These are phyloP conservation scores for Herpetotheres cachinnans DNA, from an alignment of 2,113 vertebrate species.

Conservation along the genomic window DNA sequence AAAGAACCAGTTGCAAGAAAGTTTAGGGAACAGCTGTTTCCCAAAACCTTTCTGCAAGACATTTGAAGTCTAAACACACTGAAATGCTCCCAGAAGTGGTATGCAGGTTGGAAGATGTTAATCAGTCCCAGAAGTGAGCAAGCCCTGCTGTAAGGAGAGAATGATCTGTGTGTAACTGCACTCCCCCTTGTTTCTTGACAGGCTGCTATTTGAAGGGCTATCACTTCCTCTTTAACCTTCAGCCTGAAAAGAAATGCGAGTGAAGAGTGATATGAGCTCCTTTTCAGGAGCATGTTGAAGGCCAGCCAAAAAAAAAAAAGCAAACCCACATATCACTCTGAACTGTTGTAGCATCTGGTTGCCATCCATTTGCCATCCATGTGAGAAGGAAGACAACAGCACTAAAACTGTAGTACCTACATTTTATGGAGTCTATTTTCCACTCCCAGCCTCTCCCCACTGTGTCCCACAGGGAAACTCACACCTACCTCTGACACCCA, in stretches of 20 bases:
- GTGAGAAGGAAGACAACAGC: background rate
- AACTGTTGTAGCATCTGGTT: background rate
- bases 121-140: background rate
- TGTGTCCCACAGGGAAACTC: background rate
- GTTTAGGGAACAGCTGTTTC: background rate
- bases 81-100: background rate
- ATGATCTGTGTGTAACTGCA: background rate
- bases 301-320: background rate
- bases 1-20: background rate
- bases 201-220: background rate
- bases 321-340: background rate
- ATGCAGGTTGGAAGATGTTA: background rate
- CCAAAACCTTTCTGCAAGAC: background rate
- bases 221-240: background rate
- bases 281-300: background rate
- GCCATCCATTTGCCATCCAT: background rate
- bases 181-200: background rate
- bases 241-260: background rate
- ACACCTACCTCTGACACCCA: conserved; percentile 2
- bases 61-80: background rate
- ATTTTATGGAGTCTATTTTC: background rate
- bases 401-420: background rate
- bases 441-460: background rate
- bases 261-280: background rate
- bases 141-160: background rate